Evolutionary conservation across 2,113 vertebrate genomes (phyloP), one percentile per base, ranked within the genome.

Genomic region (Barnardius zonarius): DNA sequence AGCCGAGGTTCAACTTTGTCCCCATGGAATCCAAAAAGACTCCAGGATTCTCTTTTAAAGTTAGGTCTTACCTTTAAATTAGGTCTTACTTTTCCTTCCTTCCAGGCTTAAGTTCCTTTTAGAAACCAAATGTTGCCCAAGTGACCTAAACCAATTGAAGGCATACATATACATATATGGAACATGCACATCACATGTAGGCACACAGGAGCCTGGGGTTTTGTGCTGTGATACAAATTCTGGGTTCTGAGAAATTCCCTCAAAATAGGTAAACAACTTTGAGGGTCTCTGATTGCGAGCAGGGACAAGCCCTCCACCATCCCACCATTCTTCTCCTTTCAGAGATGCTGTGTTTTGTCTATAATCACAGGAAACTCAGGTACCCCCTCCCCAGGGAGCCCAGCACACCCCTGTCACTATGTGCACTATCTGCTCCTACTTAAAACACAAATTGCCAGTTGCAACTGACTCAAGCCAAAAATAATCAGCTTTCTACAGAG

Each of bases 291-390:
- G 74, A 18, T 3, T 44, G 49, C 79, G 59, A 80, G 66, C 18
- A 7, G 63, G 76, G 43, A 59, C 43, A 77, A 97, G 70, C 44
- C 46, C 88, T 93, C 85, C 16, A 9, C 74, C 4, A 0, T 30
- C 81, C 79, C 37, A 4, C 25, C 54, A 19, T 54, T 33, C 61
- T 88, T 52, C 67, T 76, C 89, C 63, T 43, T 73, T 78, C 63
- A 46, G 35, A 82, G 75, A 31, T 90, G 73, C 83, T 73, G 46
- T 77, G 15, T 64, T 68, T 68, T 84, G 86, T 59, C 82, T 37
- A 0, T 68, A 87, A 81, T 78, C 89, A 67, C 88, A 77, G 67
- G 77, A 95, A 96, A 93, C 97, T 98, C 98, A 97, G 97, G 98
- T 97, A 97, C 88, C 73, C 92, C 23, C 23, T 57, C 23, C 39